These are phyloP conservation scores for Jacana jacana DNA, from an alignment of 2,113 vertebrate genomes.

Conservation along the genomic window DNA sequence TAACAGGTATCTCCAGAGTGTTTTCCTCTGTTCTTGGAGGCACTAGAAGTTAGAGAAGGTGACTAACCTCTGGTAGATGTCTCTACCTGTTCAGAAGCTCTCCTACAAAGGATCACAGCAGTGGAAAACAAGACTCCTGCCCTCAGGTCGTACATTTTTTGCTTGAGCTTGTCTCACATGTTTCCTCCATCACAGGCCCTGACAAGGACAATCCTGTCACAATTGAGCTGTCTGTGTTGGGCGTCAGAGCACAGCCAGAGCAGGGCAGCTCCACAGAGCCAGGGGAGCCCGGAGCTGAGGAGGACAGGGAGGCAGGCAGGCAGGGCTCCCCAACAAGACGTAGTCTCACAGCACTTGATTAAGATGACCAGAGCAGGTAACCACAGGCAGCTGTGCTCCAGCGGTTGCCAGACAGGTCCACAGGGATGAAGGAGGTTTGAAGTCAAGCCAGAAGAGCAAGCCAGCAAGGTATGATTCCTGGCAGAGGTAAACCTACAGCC, in stretches of 20 bases:
- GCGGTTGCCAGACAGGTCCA: neutral
- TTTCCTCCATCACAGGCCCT: neutral
- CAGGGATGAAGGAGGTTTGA: neutral
- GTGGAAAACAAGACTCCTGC: neutral
- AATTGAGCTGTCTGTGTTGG: neutral
- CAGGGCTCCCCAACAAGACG: neutral
- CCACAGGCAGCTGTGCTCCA: neutral
- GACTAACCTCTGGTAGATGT: neutral
- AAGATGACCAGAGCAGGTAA: neutral
- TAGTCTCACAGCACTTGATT: neutral
- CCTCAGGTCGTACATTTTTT: neutral
- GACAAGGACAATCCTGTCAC: neutral
- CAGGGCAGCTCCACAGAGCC: neutral
- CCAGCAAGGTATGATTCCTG: neutral
- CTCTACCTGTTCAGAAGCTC: neutral
- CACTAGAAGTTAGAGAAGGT: neutral
- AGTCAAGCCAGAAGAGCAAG: neutral
- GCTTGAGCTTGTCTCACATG: neutral
- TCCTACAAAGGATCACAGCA: neutral
- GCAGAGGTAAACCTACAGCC: neutral
- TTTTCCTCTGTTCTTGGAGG: neutral
- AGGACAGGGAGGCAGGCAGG: neutral
- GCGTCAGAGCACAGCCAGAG: neutral
- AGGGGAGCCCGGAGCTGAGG: neutral
- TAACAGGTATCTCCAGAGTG: neutral